Percentiles rank a stretch among this genome's conserved stretches.
These are phyloP conservation scores for Microtus pennsylvanicus DNA, from an alignment of 2,113 vertebrate genomes.

Conservation along the genomic window DNA sequence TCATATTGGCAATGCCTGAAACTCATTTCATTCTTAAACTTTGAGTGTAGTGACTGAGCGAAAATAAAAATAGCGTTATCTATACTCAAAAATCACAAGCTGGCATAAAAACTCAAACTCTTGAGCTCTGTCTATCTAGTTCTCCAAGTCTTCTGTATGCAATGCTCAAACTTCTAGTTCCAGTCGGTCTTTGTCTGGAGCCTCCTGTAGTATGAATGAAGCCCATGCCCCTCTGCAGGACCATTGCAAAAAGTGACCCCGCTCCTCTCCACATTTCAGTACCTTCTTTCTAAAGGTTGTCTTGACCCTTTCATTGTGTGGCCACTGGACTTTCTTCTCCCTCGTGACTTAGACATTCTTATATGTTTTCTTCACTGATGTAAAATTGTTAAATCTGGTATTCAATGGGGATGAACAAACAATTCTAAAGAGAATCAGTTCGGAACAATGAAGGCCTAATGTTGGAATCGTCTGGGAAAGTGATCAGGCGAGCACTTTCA, in stretches of 20 bases:
- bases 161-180: background rate
- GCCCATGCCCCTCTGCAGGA: background rate
- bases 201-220: background rate
- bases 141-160: background rate
- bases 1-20: background rate
- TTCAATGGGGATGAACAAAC: background rate
- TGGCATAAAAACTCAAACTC: background rate
- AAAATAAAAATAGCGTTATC: constrained; percentile 25
- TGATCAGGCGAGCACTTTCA: background rate
- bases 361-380: background rate
- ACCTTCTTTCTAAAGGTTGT: background rate
- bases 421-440: background rate
- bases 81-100: background rate
- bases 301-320: background rate
- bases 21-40: background rate
- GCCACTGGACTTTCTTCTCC: background rate
- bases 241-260: background rate
- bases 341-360: background rate
- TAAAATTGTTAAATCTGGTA: background rate
- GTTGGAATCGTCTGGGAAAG: background rate
- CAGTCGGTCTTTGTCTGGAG: background rate
- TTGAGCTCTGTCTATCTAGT: background rate
- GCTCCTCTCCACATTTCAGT: background rate
- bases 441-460: background rate
- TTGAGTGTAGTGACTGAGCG: background rate